Evolutionary conservation across 2,113 vertebrate genomes (phyloP).

Genomic region (Cynoglossus semilaevis): DNA sequence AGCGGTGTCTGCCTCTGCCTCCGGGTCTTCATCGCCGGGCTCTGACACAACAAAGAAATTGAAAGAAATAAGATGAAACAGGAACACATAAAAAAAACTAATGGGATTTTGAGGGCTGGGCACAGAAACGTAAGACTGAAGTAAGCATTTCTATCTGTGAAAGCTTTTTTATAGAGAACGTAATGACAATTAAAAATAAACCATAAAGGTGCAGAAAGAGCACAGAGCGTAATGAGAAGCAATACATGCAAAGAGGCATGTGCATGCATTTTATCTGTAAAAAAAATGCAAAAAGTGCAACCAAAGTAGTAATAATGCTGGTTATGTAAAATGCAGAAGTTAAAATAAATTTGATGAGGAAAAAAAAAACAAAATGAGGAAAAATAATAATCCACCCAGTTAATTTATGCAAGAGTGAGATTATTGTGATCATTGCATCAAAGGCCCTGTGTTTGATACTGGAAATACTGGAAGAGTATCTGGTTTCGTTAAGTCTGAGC

Average conservation of each 20-base stretch:
- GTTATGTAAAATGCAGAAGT: conserved; percentile 7
- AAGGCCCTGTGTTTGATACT: background rate
- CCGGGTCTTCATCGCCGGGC: conserved; percentile 80
- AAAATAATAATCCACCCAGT: background rate
- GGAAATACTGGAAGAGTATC: background rate
- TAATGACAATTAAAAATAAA: no score
- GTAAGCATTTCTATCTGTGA: no score
- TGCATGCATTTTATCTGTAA: background rate
- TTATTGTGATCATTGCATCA: conserved; percentile 7
- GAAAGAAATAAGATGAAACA: conserved; percentile 9
- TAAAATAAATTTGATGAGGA: background rate
- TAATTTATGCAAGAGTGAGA: conserved; percentile 14
- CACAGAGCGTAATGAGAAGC: no score
- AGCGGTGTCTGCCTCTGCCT: conserved; percentile 84
- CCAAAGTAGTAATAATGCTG: conserved; percentile 25
- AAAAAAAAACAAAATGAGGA: background rate
- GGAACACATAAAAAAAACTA: background rate
- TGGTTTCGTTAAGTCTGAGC: background rate
- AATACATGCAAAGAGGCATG: no score
- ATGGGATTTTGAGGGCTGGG: no score
- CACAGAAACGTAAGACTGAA: no score
- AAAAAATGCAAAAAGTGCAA: conserved; percentile 33
- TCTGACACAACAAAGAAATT: conserved; percentile 69
- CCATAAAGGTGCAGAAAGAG: no score
- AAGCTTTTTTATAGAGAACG: no score